Base-by-base conservation (phyloP, 2,888 invertebrate species). In the Zelleria hepariella region DNA sequence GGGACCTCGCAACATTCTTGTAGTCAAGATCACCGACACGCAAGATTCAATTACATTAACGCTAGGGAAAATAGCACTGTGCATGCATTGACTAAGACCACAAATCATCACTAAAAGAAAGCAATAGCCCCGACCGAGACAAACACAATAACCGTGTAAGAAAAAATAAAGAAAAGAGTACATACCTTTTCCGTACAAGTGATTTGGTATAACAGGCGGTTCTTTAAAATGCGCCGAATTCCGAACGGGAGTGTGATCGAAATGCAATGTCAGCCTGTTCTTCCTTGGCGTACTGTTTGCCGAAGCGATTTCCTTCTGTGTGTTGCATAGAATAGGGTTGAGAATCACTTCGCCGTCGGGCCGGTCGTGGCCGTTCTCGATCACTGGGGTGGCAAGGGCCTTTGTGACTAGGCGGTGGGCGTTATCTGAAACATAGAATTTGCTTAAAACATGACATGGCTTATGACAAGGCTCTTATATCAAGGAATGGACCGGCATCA, bases 151-250 rank as follows among this genome's bases (percentile, higher is more conserved):
- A 20, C 18, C 2, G 49, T 20, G 21, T 18, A 0, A 53, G n/a
- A 4, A 8, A n/a, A 53, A 53, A 23, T 15, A 3, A 42, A 15
- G 10, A 5, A 42, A 42, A 5, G 10, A 18, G n/a, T 21, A 70
- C 78, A 55, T 42, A 86, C 88, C 88, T 81, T 87, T 86, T 5
- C 80, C 80, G 67, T 81, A 82, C 77, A 85, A 70, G 61, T 69
- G 81, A 15, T 62, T 63, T 6, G 68, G 72, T 21, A 85, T 68
- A 58, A 70, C 73, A 0, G 90, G 91, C 0, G 95, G 94, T 73
- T 96, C 96, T 70, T 94, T 92, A 59, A 94, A 90, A 77, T 94
- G 93, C 65, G 93, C 89, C 0, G 95, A 95, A 61, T 93, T 93
- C 68, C 93, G 87, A 2, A 90, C 75, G 0, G 93, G 92, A 24